phyloP scores from a whole-genome alignment of 2,113 vertebrate species.

The Plotosus lineatus region DNA sequence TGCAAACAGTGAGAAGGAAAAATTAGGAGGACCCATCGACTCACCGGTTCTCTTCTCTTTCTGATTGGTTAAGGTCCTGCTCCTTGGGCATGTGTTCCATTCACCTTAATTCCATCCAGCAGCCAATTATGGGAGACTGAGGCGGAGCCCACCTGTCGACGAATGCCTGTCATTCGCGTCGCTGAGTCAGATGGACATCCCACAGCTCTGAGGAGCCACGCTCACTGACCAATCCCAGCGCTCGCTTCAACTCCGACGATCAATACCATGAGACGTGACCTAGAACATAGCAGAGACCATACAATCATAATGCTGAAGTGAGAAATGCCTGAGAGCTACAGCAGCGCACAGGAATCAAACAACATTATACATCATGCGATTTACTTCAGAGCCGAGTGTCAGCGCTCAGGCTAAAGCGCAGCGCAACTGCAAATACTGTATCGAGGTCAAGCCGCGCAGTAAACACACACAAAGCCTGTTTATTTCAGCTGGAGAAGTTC shows the following conservation, averaged over 20 bases:
- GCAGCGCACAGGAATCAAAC: neutral
- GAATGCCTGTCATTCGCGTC: constrained; percentile 76
- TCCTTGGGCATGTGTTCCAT: constrained; percentile 83
- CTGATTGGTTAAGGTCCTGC: constrained; percentile 78
- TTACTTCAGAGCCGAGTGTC: neutral
- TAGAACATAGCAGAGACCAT: constrained; percentile 13
- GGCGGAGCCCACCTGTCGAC: constrained; percentile 80
- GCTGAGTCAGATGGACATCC: constrained; percentile 67
- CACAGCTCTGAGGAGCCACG: constrained; percentile 53
- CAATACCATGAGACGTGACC: constrained; percentile 19
- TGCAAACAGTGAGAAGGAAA: neutral
- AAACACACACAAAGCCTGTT: neutral
- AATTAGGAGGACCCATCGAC: constrained; percentile 26
- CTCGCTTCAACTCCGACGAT: constrained; percentile 16
- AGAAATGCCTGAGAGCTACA: neutral
- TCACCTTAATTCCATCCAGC: constrained; percentile 85
- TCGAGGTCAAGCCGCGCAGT: neutral
- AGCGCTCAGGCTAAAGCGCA: neutral
- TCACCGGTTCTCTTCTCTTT: constrained; percentile 80
- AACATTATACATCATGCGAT: neutral
- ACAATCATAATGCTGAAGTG: neutral
- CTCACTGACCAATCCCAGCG: constrained; percentile 43
- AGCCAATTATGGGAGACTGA: constrained; percentile 82
- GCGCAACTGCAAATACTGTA: neutral
- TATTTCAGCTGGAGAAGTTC: neutral